Percentiles rank a stretch among this genome's conserved stretches.
Conservation (phyloP, 2,888 invertebrate genomes). For the Gari tellinella region DNA sequence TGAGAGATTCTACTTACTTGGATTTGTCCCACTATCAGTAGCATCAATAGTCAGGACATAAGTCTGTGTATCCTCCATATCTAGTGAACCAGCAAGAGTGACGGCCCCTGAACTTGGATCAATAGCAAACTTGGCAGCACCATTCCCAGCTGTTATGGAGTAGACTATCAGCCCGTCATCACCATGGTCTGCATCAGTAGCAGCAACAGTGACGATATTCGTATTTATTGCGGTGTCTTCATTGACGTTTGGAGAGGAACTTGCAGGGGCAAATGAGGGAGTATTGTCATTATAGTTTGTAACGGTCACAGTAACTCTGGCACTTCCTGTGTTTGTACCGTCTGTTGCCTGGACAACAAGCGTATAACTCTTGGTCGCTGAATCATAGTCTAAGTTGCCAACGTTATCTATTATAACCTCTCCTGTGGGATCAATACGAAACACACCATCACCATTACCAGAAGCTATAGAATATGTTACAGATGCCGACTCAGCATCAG, state of each 20-base stretch:
- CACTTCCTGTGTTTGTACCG: constrained; percentile 57
- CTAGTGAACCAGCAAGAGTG: constrained; percentile 42
- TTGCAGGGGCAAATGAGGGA: constrained; percentile 55
- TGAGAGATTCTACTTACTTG: constrained; percentile 22
- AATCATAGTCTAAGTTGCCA: constrained; percentile 68
- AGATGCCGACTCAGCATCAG: constrained; percentile 54
- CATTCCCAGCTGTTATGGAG: constrained; percentile 43
- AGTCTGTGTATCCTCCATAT: constrained; percentile 39
- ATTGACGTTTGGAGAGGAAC: constrained; percentile 50
- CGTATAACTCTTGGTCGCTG: constrained; percentile 64
- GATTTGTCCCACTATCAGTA: constrained; percentile 51
- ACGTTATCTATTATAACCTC: constrained; percentile 33
- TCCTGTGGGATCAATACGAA: constrained; percentile 52
- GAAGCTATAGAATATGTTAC: constrained; percentile 41
- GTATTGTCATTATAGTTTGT: constrained; percentile 67
- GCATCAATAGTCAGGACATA: constrained; percentile 48
- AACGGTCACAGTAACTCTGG: constrained; percentile 89
- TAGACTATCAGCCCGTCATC: constrained; percentile 39
- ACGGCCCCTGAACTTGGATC: constrained; percentile 50
- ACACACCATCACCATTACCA: constrained; percentile 51
- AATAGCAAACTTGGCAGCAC: constrained; percentile 40
- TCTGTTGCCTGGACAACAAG: constrained; percentile 67
- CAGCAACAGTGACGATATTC: constrained; percentile 48
- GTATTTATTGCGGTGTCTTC: constrained; percentile 55
- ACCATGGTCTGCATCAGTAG: constrained; percentile 63